These are phyloP conservation scores for Nothocercus nigrocapillus DNA, from an alignment of 2,113 vertebrate genomes.

Conservation along the genomic window DNA sequence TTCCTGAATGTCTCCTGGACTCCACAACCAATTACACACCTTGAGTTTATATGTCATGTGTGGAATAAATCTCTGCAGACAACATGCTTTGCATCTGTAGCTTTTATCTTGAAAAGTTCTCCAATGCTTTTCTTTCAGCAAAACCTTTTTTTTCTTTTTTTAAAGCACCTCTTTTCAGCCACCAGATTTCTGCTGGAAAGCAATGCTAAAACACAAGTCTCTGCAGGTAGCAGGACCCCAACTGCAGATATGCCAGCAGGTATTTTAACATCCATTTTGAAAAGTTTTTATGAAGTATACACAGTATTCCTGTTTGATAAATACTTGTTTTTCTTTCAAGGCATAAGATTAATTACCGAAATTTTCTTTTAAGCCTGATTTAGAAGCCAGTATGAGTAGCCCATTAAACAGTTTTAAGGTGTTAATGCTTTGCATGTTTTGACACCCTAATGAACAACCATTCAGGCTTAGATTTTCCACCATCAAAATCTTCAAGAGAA, in stretches of 20 bases:
- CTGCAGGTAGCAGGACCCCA: neutral
- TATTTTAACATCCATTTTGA: neutral
- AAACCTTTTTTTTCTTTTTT: neutral
- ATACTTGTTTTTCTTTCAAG: neutral
- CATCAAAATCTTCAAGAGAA: neutral
- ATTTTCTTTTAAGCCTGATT: neutral
- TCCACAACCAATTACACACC: neutral
- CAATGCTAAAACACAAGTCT: neutral
- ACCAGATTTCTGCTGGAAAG: neutral
- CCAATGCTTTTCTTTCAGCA: fast-evolving
- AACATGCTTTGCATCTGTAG: fast-evolving
- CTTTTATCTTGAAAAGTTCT: neutral
- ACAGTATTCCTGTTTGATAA: neutral
- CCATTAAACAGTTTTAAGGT: neutral
- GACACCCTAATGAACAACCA: fast-evolving
- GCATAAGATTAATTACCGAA: neutral
- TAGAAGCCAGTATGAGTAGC: neutral
- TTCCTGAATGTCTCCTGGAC: neutral
- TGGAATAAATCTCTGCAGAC: neutral
- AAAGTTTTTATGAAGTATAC: neutral
- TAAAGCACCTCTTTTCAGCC: neutral
- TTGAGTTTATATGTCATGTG: neutral
- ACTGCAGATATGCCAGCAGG: neutral
- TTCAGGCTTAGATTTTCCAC: neutral
- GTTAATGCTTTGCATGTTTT: neutral